Evolutionary conservation across 2,888 invertebrate species (phyloP).

Genomic region (Trichopoda pennipes): DNA sequence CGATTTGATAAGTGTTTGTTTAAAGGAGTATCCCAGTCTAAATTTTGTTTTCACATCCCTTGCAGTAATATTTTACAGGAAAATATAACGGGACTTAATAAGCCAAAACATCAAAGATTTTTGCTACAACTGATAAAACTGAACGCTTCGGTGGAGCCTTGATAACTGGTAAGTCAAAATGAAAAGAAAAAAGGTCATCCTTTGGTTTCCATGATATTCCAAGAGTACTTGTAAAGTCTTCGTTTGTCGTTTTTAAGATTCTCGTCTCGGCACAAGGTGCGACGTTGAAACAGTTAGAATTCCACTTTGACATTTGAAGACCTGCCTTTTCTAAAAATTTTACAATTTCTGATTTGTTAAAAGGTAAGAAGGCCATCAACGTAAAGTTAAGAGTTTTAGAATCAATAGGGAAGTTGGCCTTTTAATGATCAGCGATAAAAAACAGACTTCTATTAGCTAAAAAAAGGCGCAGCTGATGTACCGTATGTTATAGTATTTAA

Average conservation of each 20-base stretch:
- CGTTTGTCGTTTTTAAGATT: constrained; percentile 13
- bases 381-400: constrained; percentile 65
- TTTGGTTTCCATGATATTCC: constrained; percentile 48
- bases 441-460: constrained; percentile 26
- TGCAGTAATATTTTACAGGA: too few relatives aligned
- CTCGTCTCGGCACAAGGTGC: not conserved
- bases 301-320: constrained; percentile 53
- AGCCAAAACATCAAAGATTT: constrained; percentile 57
- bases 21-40: constrained; percentile 40
- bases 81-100: constrained; percentile 61
- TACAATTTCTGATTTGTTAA: constrained; percentile 37
- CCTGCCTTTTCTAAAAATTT: constrained; percentile 47
- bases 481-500: constrained; percentile 56
- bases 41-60: constrained; percentile 52
- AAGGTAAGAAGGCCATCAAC: constrained; percentile 66
- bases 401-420: constrained; percentile 63
- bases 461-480: constrained; percentile 62
- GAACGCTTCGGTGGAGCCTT: constrained; percentile 28
- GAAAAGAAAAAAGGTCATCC: constrained; percentile 1
- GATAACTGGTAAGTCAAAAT: not conserved
- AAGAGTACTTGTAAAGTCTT: constrained; percentile 21
- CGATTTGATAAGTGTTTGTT: not conserved
- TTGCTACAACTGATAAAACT: constrained; percentile 33
- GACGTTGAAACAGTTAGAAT: constrained; percentile 45
- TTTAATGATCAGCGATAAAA: constrained; percentile 24